phyloP scores from a whole-genome alignment of 2,888 invertebrate species.

The Stomorhina lunata region DNA sequence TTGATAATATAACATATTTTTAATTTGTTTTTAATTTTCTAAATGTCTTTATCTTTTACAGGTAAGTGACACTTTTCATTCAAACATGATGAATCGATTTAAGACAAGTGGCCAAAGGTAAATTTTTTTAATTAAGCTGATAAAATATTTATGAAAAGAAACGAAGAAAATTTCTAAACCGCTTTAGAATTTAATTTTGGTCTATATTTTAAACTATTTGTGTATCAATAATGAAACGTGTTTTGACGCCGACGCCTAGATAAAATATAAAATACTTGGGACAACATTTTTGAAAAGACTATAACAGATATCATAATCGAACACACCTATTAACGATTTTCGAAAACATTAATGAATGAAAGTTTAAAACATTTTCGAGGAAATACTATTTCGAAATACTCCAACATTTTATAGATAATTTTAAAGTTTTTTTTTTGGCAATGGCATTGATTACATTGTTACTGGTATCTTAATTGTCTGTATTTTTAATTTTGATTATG shows the following conservation, averaged over 20 bases:
- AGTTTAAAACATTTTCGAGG: neutral
- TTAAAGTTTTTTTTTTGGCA: constrained; percentile 8
- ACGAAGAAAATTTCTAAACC: too few species aligned
- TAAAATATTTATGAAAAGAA: too few species aligned
- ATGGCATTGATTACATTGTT: constrained; percentile 37
- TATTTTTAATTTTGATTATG: neutral
- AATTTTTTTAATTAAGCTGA: neutral
- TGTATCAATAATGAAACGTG: too few species aligned
- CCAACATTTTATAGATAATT: neutral
- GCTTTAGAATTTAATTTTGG: too few species aligned
- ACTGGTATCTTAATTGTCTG: neutral
- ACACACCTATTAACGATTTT: neutral
- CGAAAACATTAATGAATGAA: neutral
- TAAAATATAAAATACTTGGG: too few species aligned
- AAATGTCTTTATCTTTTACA: neutral
- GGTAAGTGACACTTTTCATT: neutral
- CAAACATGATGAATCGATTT: neutral
- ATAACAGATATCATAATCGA: too few species aligned
- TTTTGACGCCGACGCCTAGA: too few species aligned
- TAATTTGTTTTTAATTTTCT: neutral
- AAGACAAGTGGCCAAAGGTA: neutral
- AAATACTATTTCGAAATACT: neutral
- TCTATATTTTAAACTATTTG: too few species aligned
- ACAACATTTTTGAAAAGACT: too few species aligned
- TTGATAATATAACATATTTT: constrained; percentile 9